Percentiles rank a stretch among this genome's conserved stretches.
phyloP scores from a whole-genome alignment of 2,113 vertebrate species.

The Falco punctatus region DNA sequence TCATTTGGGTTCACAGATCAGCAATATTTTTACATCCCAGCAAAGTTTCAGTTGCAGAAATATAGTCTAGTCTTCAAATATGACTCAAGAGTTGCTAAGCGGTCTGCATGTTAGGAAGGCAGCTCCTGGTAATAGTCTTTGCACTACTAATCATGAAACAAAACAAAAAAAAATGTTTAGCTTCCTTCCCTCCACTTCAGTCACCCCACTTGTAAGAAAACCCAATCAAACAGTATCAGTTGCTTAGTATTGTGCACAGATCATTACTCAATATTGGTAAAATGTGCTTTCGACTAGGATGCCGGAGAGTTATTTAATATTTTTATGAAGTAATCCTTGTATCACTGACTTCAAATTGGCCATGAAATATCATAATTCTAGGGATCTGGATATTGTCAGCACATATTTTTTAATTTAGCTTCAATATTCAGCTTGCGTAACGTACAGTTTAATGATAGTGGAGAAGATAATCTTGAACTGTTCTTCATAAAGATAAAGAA shows the following conservation, averaged over 20 bases:
- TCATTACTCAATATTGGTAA: neutral
- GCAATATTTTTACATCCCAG: neutral
- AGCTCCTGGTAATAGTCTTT: neutral
- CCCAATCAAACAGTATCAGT: neutral
- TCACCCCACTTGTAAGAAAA: neutral
- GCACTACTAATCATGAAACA: neutral
- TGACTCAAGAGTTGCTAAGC: neutral
- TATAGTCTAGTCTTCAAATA: neutral
- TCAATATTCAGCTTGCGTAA: neutral
- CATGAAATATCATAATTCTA: constrained; percentile 45
- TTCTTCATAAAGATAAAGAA: neutral
- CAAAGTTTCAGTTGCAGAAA: neutral
- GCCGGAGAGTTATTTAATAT: neutral
- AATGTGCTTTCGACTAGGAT: neutral
- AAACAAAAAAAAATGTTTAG: neutral
- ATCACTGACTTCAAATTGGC: constrained; percentile 27
- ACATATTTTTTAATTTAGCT: constrained; percentile 7
- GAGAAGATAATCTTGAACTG: constrained; percentile 27
- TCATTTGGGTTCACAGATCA: neutral
- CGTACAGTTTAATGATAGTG: constrained; percentile 7
- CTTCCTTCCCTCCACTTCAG: neutral
- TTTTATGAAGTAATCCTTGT: constrained; percentile 9
- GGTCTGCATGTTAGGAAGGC: neutral
- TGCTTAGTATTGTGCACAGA: neutral
- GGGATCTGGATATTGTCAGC: neutral